A percentile compares a stretch with the other conserved stretches of the same genome.
These are phyloP conservation scores for Eucriotettix oculatus DNA, from an alignment of 2,888 invertebrate genomes.

Conservation along the genomic window DNA sequence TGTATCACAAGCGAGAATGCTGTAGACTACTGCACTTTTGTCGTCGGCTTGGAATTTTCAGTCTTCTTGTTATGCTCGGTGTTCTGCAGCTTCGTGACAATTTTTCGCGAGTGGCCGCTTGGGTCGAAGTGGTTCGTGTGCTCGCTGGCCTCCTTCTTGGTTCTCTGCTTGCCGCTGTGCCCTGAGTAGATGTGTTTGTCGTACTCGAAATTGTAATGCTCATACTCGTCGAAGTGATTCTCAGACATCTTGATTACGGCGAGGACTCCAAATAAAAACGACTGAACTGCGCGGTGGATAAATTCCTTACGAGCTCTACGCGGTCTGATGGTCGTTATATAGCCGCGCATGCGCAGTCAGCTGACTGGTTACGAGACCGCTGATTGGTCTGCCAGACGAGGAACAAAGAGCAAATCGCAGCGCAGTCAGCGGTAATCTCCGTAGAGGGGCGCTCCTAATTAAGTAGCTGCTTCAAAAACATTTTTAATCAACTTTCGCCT, in stretches of 20 bases:
- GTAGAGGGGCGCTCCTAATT: too few relatives aligned
- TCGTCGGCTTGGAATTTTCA: constrained; percentile 1
- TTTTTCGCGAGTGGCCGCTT: constrained; percentile 84
- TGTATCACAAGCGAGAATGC: too few relatives aligned
- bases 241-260: constrained; percentile 52
- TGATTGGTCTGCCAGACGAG: not conserved
- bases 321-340: too few relatives aligned
- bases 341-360: constrained; percentile 9
- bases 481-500: too few relatives aligned
- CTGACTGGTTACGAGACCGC: not conserved
- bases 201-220: constrained; percentile 86
- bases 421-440: too few relatives aligned
- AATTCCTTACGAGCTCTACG: too few relatives aligned
- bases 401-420: too few relatives aligned
- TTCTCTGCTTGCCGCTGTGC: constrained; percentile 79
- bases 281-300: not conserved
- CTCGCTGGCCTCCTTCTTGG: constrained; percentile 72
- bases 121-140: constrained; percentile 89
- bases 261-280: not conserved
- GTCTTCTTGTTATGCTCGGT: constrained; percentile 56
- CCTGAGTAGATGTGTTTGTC: constrained; percentile 77
- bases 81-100: constrained; percentile 68
- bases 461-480: too few relatives aligned
- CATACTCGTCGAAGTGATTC: constrained; percentile 75
- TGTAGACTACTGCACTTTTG: not conserved